Evolutionary conservation across 2,113 vertebrate species (phyloP).

Genomic region (Symphodus melops): DNA sequence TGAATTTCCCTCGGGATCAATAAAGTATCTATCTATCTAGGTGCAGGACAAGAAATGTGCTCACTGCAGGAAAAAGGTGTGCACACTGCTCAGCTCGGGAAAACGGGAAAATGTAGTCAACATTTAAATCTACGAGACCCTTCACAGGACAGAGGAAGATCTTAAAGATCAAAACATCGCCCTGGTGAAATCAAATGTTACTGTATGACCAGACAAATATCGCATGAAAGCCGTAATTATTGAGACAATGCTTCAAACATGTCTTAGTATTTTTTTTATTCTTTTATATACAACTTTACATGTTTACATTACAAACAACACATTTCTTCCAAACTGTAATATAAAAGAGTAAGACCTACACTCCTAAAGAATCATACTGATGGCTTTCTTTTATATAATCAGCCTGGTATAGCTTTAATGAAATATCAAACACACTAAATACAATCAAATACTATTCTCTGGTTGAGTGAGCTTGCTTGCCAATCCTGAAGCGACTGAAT

Average conservation of each 20-base stretch:
- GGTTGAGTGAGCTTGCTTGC: constrained; percentile 29
- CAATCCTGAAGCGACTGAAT: constrained; percentile 22
- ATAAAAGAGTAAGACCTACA: constrained; percentile 53
- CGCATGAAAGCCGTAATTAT: constrained; percentile 14
- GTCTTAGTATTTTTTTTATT: constrained; percentile 27
- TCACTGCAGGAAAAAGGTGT: no score
- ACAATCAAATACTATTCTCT: constrained; percentile 54
- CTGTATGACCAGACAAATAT: background rate
- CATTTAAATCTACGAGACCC: no score
- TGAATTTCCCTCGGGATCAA: no score
- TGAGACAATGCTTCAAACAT: constrained; percentile 40
- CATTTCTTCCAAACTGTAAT: constrained; percentile 39
- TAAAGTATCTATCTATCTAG: no score
- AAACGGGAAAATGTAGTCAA: no score
- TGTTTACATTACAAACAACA: constrained; percentile 62
- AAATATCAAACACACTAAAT: constrained; percentile 36
- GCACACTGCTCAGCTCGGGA: no score
- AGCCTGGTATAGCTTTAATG: constrained; percentile 19
- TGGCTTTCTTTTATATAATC: constrained; percentile 54
- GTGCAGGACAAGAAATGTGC: no score
- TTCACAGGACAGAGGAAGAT: no score
- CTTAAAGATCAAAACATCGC: no score
- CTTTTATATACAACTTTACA: constrained; percentile 64
- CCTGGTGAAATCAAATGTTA: no score
- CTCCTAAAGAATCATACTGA: constrained; percentile 41